Conservation (phyloP, 2,888 invertebrate species). For the Apamea epomidion region DNA sequence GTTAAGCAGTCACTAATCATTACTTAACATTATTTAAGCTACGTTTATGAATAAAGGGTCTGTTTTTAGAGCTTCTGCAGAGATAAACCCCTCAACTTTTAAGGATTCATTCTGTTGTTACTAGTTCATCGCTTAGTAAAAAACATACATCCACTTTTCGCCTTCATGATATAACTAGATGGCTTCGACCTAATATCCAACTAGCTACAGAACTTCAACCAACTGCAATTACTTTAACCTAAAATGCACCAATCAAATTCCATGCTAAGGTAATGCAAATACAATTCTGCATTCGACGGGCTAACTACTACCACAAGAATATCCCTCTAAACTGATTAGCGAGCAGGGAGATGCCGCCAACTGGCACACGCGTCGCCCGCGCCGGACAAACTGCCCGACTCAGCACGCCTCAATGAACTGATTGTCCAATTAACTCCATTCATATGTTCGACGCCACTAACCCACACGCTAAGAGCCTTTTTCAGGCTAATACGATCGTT, state of each 20-base stretch:
- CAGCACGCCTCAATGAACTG: slow-evolving; percentile 85
- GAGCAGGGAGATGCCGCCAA: slow-evolving; percentile 79
- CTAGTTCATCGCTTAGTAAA: neutral
- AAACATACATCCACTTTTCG: neutral
- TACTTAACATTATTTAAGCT: no score
- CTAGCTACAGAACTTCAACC: neutral
- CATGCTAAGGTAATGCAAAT: slow-evolving; percentile 48
- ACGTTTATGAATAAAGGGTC: no score
- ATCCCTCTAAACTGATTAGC: slow-evolving; percentile 80
- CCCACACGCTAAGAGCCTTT: slow-evolving; percentile 78
- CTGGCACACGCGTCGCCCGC: slow-evolving; percentile 81
- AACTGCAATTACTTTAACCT: neutral
- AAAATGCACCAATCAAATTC: slow-evolving; percentile 25
- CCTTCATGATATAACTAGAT: neutral
- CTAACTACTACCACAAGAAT: slow-evolving; percentile 71
- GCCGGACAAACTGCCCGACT: slow-evolving; percentile 83
- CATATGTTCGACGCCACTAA: slow-evolving; percentile 80
- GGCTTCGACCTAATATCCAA: neutral
- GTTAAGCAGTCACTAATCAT: no score
- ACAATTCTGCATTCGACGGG: slow-evolving; percentile 58
- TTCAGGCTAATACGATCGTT: slow-evolving; percentile 79
- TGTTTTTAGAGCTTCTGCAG: no score
- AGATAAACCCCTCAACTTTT: neutral
- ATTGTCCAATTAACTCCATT: slow-evolving; percentile 88
- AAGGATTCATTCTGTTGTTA: neutral